Base-by-base conservation (phyloP, 35 echinoderm and acorn worm species). In the Eucidaris tribuloides region DNA sequence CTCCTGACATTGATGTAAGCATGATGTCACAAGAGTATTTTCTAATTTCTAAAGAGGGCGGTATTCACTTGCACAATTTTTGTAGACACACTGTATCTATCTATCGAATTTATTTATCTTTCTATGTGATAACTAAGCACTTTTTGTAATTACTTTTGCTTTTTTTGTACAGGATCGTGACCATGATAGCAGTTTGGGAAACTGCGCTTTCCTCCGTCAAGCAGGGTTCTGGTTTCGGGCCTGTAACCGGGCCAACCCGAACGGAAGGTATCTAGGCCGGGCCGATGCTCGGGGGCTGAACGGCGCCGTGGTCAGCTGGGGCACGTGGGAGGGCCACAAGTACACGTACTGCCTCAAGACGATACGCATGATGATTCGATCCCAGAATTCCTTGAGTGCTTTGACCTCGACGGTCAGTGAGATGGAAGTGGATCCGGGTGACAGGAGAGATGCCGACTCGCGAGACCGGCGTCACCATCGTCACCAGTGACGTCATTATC, bases 351-450 rank as follows among this genome's bases (percentile, higher is more conserved):
- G 76, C 0, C 45, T 96, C 39, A 96, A 88, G 83, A 79, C 79
- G 1, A 91, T 96, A 31, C 81, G 79, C 28, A 96, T 96, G 79
- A 96, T 96, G 93, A 88, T 96, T n/a, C 71, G 88, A 41, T 89
- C 93, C 7, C 68, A 74, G 41, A 74, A 44, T 40, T 27, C 68
- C 24, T 4, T 74, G 35, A 74, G 68, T 23, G 68, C 68, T 5
- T 24, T 74, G 68, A 74, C 68, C 15, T 41, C 68, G 23, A n/a
- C n/a, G n/a, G n/a, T n/a, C n/a, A n/a, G n/a, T n/a, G 35, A 74
- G 7, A 74, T 40, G 41, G 68, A 74, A 44, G 35, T 35, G 68
- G 44, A 36, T 3, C 24, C 40, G 41, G 68, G 29, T n/a, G n/a
- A n/a, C n/a, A n/a, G n/a, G n/a, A n/a, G n/a, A n/a, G n/a, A n/a